These are phyloP conservation scores for Megaceryle torquata DNA, from an alignment of 2,113 vertebrate species.

Conservation along the genomic window DNA sequence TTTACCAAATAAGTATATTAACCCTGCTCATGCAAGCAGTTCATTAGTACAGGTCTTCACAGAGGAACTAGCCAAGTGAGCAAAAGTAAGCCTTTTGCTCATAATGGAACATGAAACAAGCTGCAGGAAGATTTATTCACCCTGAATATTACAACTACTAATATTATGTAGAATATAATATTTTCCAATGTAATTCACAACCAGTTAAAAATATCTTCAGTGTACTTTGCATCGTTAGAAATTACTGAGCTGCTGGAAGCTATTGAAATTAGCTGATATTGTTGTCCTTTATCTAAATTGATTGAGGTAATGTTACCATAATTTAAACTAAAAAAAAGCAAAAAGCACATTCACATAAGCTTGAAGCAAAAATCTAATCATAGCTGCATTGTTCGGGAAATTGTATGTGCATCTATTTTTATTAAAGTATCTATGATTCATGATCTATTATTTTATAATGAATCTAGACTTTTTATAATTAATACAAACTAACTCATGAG, in stretches of 20 bases:
- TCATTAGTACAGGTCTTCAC: neutral
- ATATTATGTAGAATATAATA: neutral
- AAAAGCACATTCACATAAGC: constrained; percentile 13
- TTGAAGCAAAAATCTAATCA: constrained; percentile 64
- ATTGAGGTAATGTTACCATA: constrained; percentile 39
- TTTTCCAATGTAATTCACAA: constrained; percentile 32
- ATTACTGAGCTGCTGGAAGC: constrained; percentile 30
- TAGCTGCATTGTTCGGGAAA: constrained; percentile 44
- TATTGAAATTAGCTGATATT: constrained; percentile 59
- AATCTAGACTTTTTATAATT: constrained; percentile 48
- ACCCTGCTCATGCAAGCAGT: neutral
- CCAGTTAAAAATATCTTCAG: neutral
- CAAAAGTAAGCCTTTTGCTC: neutral
- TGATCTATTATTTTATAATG: constrained; percentile 18
- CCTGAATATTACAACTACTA: neutral
- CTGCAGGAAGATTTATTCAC: constrained; percentile 9
- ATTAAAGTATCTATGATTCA: constrained; percentile 45
- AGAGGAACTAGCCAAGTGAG: neutral
- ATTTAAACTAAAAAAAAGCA: constrained; percentile 43
- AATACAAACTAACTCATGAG: neutral
- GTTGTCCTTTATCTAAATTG: constrained; percentile 55
- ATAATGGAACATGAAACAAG: neutral
- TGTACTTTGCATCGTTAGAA: neutral
- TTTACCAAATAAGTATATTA: neutral
- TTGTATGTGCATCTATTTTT: constrained; percentile 34